Evolutionary conservation across 2,888 invertebrate genomes (phyloP), one percentile per base, ranked within the genome.

Genomic region (Troilus luridus): DNA sequence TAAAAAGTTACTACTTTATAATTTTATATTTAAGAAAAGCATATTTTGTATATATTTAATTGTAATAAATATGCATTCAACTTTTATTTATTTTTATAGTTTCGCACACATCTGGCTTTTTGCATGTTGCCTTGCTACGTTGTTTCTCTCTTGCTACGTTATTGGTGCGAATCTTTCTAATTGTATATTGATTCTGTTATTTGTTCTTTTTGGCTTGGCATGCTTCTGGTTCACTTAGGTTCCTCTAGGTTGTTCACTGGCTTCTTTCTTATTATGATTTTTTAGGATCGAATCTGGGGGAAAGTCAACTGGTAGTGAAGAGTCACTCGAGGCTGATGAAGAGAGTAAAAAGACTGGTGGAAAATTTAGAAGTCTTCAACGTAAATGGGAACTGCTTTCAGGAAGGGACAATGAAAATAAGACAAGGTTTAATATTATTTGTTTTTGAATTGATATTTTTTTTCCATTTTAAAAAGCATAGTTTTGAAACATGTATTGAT

Each of bases 331-430:
- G 62, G 88, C 67, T 27, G 92, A 91, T 58, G 92, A 91, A n/a
- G 94, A 94, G 92, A 94, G 94, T 58, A 94, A 94, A 92, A 92
- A 95, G 8, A 96, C 96, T 90, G 96, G 96, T 41, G 95, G 96
- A 92, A 96, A 97, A 93, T 97, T 97, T 94, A 95, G 96, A 54
- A 95, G 96, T 92, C 94, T 97, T 92, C 97, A 97, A 93, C 96
- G 97, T 93, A 97, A 97, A 93, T 97, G 97, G 97, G 97, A 97
- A 94, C 95, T 97, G 94, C 95, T 97, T 92, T 96, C 96, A 21
- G 95, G 95, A 89, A 95, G 95, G 41, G 89, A 60, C 62, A 81
- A 91, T 88, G 77, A 85, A 21, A 88, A 90, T 58, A 90, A 58
- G 21, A 85, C 81, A 27, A 90, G 81, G 91, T 77, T 67, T 14